Evolutionary conservation across 2,113 vertebrate species (phyloP), one percentile per base, ranked within the genome.

Genomic region (Pedetes capensis): DNA sequence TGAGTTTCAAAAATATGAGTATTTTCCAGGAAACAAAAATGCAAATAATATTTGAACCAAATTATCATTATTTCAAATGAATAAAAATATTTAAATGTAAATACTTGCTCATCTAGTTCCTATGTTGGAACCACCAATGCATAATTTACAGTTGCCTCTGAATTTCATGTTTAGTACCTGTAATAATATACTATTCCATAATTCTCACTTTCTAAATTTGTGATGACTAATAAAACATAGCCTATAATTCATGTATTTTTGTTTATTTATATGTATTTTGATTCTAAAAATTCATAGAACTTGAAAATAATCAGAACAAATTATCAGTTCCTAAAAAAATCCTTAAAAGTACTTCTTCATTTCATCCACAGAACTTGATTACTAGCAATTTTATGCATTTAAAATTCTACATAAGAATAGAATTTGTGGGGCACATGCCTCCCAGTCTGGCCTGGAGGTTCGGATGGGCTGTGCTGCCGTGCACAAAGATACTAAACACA

Each of bases 1-100:
- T 81, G 72, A 96, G 5, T 55, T 93, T 12, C 74, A 93, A 98
- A 97, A 95, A 95, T 55, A 92, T 57, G 5, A 44, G 90, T 95
- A 76, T 76, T 94, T 97, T 95, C 61, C 61, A 34, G 88, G 96
- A 97, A 97, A 94, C 59, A 79, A 95, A 97, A 96, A 93, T 68
- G 85, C 61, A 95, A 47, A 89, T 96, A 97, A 97, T 96, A 96
- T 97, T 97, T 75, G 97, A 98, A 98, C 96, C 61, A 96, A 95
- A 74, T 87, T 94, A 97, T 93, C 84, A 96, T 87, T 89, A 90
- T 34, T 89, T 93, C 76, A 88, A 90, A 89, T 97, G 96, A 96
- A 64, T 61, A 39, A 96, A 94, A 37, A n/a, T 79, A 92, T 42
- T 97, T 37, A 76, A 94, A 96, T 87, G 89, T 93, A 97, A 93